Base-by-base conservation (phyloP, 2,888 invertebrate genomes). In the Cataglyphis rosenhaueri region DNA sequence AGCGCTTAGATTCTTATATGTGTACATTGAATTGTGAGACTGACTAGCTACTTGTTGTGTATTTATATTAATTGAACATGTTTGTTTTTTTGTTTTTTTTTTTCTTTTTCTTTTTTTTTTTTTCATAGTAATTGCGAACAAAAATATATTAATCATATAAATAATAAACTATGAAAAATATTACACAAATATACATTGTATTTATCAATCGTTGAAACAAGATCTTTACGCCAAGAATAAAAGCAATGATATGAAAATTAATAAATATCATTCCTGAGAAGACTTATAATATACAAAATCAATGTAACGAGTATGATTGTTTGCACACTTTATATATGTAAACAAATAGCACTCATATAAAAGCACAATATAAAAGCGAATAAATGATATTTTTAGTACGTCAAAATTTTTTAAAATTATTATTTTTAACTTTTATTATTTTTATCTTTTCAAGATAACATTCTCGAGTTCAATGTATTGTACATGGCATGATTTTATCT, bases 391-490 rank as follows among this genome's bases (percentile, higher is more conserved):
- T 32, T 48, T n/a, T 48, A 21, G 5, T 5, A 44, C 4, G 1
- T 68, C 10, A 29, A 21, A 41, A 1, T 41, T 29, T 25, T n/a
- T 0, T n/a, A 0, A 61, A 61, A 29, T 44, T 41, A 41, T n/a
- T 29, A 61, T n/a, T 62, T 44, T 61, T 21, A 21, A 1, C 21
- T 21, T 32, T 62, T 44, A 21, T 48, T 48, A 48, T 21, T 3
- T 44, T 44, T 44, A 32, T n/a, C 41, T 66, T 25, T 52, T 41
- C 15, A 29, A 66, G 38, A 76, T 38, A 66, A 32, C 18, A 59
- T 70, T 70, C 78, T 59, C 21, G 18, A 44, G n/a, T 71, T 21
- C 12, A 21, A 79, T 21, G 70, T 44, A 70, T 44, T 32, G 41
- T 41, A 32, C 57, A 25, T 21, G 55, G 41, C 41, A 41, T 41